Base-by-base conservation (phyloP, 2,113 vertebrate species). In the Oncorhynchus gorbuscha region DNA sequence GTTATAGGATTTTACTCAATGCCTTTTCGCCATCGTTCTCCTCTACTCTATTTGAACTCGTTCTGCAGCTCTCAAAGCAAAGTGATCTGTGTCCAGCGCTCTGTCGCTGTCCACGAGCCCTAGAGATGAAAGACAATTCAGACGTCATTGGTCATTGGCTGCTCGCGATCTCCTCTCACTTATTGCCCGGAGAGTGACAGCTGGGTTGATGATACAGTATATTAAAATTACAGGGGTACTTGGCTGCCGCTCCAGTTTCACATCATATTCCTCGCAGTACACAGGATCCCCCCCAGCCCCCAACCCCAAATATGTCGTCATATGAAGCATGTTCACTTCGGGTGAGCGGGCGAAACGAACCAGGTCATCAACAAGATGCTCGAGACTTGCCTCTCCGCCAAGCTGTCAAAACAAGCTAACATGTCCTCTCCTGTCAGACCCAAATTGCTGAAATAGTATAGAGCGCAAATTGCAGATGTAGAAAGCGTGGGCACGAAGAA, bases 291-390 rank as follows among this genome's bases (percentile, higher is more conserved):
- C 12, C 51, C 7, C 35, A 5, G 1, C 35, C 35, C 72, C 80
- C 66, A 16, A 3, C 55, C 30, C 67, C 30, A 28, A 26, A 72
- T 72, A 28, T 24, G 48, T 83, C 8, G 32, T 71, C 55, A 77
- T 61, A 78, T 24, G 30, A 59, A 69, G 24, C 67, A 67, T 69
- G 67, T 59, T 77, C 71, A 76, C 66, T 74, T 59, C 20, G n/a
- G 28, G 65, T 69, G 45, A 73, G 28, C 39, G n/a, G n/a, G 59
- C 48, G 48, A 74, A 69, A 67, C 73, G 77, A 81, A 81, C 67
- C 72, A 49, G 80, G 76, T 85, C 86, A 85, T 59, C 76, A 84
- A 79, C 76, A 84, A 80, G 64, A 85, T 82, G 65, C 74, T 77
- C 61, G 51, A 73, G 64, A 81, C 74, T 72, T 82, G 45, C 78